phyloP scores from a whole-genome alignment of 1,140 invertebrate genomes.

The Bombus consobrinus region DNA sequence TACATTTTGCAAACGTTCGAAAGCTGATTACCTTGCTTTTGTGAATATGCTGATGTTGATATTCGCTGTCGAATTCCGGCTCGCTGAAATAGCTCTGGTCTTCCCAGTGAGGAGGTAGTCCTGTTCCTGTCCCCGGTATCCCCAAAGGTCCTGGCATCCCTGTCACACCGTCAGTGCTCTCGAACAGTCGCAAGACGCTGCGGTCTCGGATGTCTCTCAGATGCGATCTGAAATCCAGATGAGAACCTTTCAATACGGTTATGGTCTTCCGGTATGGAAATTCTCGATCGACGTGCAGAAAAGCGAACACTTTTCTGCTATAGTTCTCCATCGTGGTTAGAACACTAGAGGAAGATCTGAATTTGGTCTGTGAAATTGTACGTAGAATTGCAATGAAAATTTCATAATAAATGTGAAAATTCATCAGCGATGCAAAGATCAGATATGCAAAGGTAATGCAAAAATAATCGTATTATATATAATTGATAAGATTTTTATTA shows the following conservation, averaged over 20 bases:
- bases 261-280: not conserved
- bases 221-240: slow-evolving; percentile 86
- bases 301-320: no score
- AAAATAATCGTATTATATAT: no score
- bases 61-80: slow-evolving; percentile 96
- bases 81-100: slow-evolving; percentile 96
- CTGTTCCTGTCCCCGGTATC: slow-evolving; percentile 76
- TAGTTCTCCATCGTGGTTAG: no score
- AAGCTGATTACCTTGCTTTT: slow-evolving; percentile 91
- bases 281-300: not conserved
- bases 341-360: no score
- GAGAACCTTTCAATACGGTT: not conserved
- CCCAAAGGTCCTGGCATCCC: slow-evolving; percentile 83
- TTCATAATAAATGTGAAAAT: not conserved
- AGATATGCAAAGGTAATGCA: no score
- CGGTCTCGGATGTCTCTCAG: slow-evolving; percentile 95
- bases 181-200: slow-evolving; percentile 94
- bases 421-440: not conserved
- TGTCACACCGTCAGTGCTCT: slow-evolving; percentile 89
- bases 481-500: not conserved
- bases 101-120: slow-evolving; percentile 84
- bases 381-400: not conserved
- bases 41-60: slow-evolving; percentile 96
- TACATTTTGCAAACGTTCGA: slow-evolving; percentile 5
- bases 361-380: no score